These are phyloP conservation scores for Erebia palarica DNA, from an alignment of 2,888 invertebrate genomes.

Conservation along the genomic window DNA sequence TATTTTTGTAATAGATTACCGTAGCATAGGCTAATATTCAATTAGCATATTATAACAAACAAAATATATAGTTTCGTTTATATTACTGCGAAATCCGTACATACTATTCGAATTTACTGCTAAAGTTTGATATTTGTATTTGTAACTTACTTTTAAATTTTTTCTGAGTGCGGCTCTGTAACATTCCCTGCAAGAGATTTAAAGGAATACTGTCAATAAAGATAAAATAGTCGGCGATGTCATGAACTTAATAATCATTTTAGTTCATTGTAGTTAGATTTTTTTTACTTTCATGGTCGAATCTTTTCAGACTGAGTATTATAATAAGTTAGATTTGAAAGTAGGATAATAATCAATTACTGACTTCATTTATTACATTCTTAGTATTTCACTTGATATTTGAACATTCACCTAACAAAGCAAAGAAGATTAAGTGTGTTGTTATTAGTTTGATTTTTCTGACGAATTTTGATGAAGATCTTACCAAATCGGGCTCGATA, in stretches of 20 bases:
- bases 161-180: slow-evolving; percentile 20
- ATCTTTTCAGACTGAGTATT: slow-evolving; percentile 36
- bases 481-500: too few species aligned
- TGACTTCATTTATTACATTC: background rate
- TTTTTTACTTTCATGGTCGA: slow-evolving; percentile 27
- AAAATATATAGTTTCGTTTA: too few species aligned
- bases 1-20: background rate
- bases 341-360: background rate
- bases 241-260: slow-evolving; percentile 4
- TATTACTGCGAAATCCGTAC: too few species aligned
- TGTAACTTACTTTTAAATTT: background rate
- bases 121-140: background rate
- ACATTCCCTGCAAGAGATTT: background rate
- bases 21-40: too few species aligned
- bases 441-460: too few species aligned
- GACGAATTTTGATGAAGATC: too few species aligned
- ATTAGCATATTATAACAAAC: background rate
- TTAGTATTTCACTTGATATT: background rate
- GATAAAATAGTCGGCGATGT: slow-evolving; percentile 17
- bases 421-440: too few species aligned
- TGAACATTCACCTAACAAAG: background rate
- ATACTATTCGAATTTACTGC: too few species aligned
- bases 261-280: slow-evolving; percentile 18
- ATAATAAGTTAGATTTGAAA: slow-evolving; percentile 26
- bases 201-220: slow-evolving; percentile 22